Base-by-base conservation (phyloP, 1,140 invertebrate genomes). In the Meloidogyne floridensis region DNA sequence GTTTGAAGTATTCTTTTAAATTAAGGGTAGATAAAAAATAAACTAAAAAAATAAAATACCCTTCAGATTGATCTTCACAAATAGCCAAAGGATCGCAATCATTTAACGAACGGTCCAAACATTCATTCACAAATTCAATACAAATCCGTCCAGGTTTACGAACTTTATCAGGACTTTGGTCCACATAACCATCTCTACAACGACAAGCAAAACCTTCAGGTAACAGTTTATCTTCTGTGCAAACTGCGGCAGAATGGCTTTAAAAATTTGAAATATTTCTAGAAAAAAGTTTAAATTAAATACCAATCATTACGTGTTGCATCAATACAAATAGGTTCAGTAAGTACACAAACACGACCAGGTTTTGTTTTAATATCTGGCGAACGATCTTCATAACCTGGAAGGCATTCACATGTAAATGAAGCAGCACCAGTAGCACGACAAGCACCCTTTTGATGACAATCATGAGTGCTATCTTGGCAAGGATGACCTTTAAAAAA, bases 51-150 rank as follows among this genome's bases (percentile, higher is more conserved):
- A 88, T 15, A 11, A 78, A 85, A 81, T 84, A 88, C n/a, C 88
- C 88, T n/a, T 90, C 86, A 10, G 81, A 59, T 11, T 84, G 80
- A 81, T 89, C 88, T 73, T 90, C 86, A 81, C 88, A 89, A 54
- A 90, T 87, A 56, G 87, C 88, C 18, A 88, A 20, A 9, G 87
- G 80, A 80, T 90, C 87, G 76, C 88, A 89, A 72, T 89, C 88
- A 79, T 90, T 90, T 65, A 90, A 77, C 5, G 80, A 79, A 42
- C 88, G 72, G 70, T 88, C 89, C n/a, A 89, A 81, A 78, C 88
- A 89, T 81, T 90, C 89, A 73, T 89, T 90, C 6, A 84, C 82
- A 80, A 84, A 77, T 84, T 90, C 88, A 75, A 85, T 81, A 72
- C 88, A 89, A 43, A 89, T 85, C 75, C 89, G 76, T 77, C 89